Evolutionary conservation across 2,888 invertebrate genomes (phyloP).

Genomic region (Odontothrips loti): DNA sequence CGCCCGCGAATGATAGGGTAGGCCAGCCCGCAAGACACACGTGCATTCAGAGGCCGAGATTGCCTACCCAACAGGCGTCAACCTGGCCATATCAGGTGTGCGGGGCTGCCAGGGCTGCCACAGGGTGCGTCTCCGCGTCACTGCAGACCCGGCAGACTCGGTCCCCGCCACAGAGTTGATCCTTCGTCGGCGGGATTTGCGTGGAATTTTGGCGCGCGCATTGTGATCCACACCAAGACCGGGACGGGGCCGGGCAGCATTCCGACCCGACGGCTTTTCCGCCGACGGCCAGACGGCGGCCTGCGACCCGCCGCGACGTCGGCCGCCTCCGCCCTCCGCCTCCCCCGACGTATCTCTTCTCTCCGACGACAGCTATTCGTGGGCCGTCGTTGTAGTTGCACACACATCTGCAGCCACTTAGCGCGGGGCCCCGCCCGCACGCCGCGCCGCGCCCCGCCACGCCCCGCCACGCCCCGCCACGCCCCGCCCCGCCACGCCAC

Average conservation of each 20-base stretch:
- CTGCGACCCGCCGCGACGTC: conserved; percentile 26
- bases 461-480: too few species aligned
- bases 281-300: conserved; percentile 26
- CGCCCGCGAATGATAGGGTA: too few species aligned
- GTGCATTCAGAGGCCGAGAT: too few species aligned
- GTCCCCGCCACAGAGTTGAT: too few species aligned
- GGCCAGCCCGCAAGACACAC: too few species aligned
- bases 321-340: conserved; percentile 22
- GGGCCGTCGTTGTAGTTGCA: neutral
- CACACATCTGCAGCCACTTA: neutral
- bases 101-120: too few species aligned
- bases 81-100: too few species aligned
- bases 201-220: neutral
- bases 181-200: neutral
- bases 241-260: too few species aligned
- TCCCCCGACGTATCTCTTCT: neutral
- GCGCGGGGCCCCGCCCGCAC: neutral
- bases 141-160: too few species aligned
- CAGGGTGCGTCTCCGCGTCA: too few species aligned
- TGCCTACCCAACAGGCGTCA: too few species aligned
- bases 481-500: neutral
- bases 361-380: neutral
- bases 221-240: neutral
- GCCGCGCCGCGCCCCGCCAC: neutral
- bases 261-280: too few species aligned